Evolutionary conservation across 2,888 invertebrate species (phyloP).

Genomic region (Drosophila phalerata): DNA sequence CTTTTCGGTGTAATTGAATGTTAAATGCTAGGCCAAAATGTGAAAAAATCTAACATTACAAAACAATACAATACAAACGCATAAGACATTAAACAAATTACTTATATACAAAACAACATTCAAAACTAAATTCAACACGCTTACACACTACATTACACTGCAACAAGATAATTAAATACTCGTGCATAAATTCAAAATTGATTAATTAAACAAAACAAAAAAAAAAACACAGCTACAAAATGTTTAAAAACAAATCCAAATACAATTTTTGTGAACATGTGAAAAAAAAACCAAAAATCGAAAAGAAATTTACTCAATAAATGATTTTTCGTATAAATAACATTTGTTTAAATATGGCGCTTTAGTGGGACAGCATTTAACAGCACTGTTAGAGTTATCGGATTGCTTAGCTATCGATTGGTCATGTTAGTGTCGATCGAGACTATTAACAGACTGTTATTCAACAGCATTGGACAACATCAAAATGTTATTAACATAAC

Average conservation of each 20-base stretch:
- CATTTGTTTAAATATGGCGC: slow-evolving; percentile 20
- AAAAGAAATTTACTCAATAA: slow-evolving; percentile 77
- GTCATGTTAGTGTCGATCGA: neutral
- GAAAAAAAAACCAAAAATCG: slow-evolving; percentile 56
- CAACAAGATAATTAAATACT: slow-evolving; percentile 19
- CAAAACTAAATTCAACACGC: slow-evolving; percentile 34
- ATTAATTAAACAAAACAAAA: slow-evolving; percentile 38
- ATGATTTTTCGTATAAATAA: slow-evolving; percentile 75
- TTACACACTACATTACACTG: slow-evolving; percentile 19
- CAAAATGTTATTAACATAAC: slow-evolving; percentile 3
- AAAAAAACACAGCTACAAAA: slow-evolving; percentile 40
- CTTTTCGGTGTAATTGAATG: slow-evolving; percentile 76
- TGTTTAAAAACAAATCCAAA: slow-evolving; percentile 48
- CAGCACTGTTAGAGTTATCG: neutral
- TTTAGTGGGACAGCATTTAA: neutral
- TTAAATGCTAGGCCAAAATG: slow-evolving; percentile 60
- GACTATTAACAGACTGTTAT: neutral
- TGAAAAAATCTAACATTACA: slow-evolving; percentile 41
- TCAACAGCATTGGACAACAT: neutral
- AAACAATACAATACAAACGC: slow-evolving; percentile 24
- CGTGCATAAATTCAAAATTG: slow-evolving; percentile 23
- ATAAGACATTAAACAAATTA: slow-evolving; percentile 17
- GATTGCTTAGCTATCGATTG: neutral
- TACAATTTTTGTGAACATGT: slow-evolving; percentile 54
- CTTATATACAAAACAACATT: slow-evolving; percentile 1